These are phyloP conservation scores for Lasioglossum calceatum DNA, from an alignment of 2,888 invertebrate species.

Conservation along the genomic window DNA sequence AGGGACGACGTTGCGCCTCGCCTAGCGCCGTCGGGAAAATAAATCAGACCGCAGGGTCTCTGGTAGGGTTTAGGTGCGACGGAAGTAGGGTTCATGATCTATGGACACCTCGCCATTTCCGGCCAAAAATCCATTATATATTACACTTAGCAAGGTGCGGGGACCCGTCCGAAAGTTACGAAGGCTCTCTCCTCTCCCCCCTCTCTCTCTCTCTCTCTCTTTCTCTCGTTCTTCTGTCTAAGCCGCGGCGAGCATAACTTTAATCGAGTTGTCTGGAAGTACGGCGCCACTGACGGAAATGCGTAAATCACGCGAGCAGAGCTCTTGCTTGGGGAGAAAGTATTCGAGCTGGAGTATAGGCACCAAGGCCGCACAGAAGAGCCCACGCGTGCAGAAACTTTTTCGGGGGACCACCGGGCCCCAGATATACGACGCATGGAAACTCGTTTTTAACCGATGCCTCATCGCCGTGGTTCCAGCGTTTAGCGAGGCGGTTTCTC, in stretches of 20 bases:
- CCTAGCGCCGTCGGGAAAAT: slow-evolving; percentile 73
- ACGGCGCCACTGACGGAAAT: slow-evolving; percentile 67
- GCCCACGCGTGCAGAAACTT: slow-evolving; percentile 47
- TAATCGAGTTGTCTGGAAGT: slow-evolving; percentile 77
- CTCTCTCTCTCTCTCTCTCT: slow-evolving; percentile 23
- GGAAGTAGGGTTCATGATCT: slow-evolving; percentile 82
- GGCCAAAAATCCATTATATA: slow-evolving; percentile 83
- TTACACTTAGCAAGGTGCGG: slow-evolving; percentile 78
- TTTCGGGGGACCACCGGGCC: slow-evolving; percentile 15
- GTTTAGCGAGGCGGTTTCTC: slow-evolving; percentile 38
- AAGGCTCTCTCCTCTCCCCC: slow-evolving; percentile 41
- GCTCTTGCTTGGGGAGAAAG: slow-evolving; percentile 43
- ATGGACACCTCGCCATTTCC: slow-evolving; percentile 81
- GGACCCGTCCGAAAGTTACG: slow-evolving; percentile 70
- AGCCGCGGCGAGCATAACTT: slow-evolving; percentile 74
- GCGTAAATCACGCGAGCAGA: slow-evolving; percentile 64
- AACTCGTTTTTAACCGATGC: slow-evolving; percentile 46
- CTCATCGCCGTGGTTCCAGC: slow-evolving; percentile 36
- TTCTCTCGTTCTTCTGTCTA: slow-evolving; percentile 36
- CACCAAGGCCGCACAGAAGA: slow-evolving; percentile 34
- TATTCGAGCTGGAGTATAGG: slow-evolving; percentile 49
- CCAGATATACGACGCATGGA: slow-evolving; percentile 43
- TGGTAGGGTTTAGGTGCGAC: slow-evolving; percentile 78
- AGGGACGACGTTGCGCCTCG: slow-evolving; percentile 58
- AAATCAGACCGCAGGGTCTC: slow-evolving; percentile 79